Evolutionary conservation across 2,113 vertebrate genomes (phyloP), one percentile per base, ranked within the genome.

Genomic region (Prionailurus bengalensis): DNA sequence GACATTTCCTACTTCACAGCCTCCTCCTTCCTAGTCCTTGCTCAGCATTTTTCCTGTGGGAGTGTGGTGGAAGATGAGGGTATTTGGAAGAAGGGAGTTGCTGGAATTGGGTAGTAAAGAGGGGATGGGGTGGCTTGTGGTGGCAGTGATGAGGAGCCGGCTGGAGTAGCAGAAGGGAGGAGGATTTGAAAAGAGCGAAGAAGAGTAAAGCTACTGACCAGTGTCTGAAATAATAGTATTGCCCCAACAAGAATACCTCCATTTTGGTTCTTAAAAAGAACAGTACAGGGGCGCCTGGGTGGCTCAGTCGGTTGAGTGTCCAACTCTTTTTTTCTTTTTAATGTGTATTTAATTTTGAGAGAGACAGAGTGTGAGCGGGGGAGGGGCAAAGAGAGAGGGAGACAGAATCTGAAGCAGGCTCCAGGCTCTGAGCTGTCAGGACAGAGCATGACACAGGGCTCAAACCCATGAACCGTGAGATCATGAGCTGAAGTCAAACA

Each of bases 211-310:
- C 48, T 73, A 25, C 33, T 45, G 36, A 55, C 23, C 21, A 66
- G 33, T 51, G 42, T 83, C 66, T 58, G 76, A 93, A 87, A 85
- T 76, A 88, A 89, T 25, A 9, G 33, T 65, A 45, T 91, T 36
- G 36, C 61, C 66, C 66, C 55, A n/a, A 58, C n/a, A 94, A 66
- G 93, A 82, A 76, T 23, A 91, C 36, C 68, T 89, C 33, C 65
- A 53, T 89, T 84, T 94, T 27, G 1, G 42, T 66, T 33, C 61
- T 95, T 93, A 94, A 95, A 97, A 91, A 71, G 21, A 61, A 61
- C 58, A 61, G 58, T 61, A 61, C 21, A 61, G 58, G 21, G 58
- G 58, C 9, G 21, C 58, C 58, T 61, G 58, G 2, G 58, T 61
- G 21, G 21, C 21, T 61, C 17, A 23, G 17, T 61, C 21, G 6